A percentile compares a stretch with the other conserved stretches of the same genome.
Conservation (phyloP, 2,888 invertebrate species). For the Suillia variegata region DNA sequence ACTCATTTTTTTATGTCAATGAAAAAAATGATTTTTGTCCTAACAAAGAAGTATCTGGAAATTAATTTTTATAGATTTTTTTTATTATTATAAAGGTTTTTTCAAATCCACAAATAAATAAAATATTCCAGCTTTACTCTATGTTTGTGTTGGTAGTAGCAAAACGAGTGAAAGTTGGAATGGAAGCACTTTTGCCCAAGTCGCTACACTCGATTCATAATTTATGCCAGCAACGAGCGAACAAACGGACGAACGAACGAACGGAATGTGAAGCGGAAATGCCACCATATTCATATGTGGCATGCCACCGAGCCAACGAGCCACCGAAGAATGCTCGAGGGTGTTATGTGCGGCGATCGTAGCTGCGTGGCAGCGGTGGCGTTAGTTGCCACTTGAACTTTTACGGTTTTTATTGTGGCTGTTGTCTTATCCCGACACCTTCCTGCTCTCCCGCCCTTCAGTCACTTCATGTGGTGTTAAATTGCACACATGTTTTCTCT, state of each 20-base stretch:
- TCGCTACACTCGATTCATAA: slow-evolving; percentile 47
- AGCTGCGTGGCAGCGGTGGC: slow-evolving; percentile 1
- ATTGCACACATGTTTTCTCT: slow-evolving; percentile 49
- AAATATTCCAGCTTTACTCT: too few relatives aligned
- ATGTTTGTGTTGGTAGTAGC: neutral
- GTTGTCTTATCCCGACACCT: slow-evolving; percentile 42
- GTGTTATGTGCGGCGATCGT: slow-evolving; percentile 25
- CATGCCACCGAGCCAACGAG: slow-evolving; percentile 17
- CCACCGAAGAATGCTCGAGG: slow-evolving; percentile 13
- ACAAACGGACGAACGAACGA: too few relatives aligned
- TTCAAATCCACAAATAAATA: too few relatives aligned
- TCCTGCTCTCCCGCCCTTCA: slow-evolving; percentile 26
- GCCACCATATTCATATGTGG: slow-evolving; percentile 43
- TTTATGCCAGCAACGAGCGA: slow-evolving; percentile 47
- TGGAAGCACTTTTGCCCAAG: neutral
- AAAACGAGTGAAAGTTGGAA: too few relatives aligned
- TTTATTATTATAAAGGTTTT: too few relatives aligned
- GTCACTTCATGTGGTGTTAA: slow-evolving; percentile 45
- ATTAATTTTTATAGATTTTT: too few relatives aligned
- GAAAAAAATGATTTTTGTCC: too few relatives aligned
- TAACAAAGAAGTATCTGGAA: too few relatives aligned
- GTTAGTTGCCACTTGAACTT: slow-evolving; percentile 48
- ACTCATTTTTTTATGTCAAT: too few relatives aligned
- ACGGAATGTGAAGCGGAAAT: slow-evolving; percentile 38
- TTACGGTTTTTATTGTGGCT: slow-evolving; percentile 33